Base-by-base conservation (phyloP, 2,888 invertebrate species). In the Craniophora ligustri region DNA sequence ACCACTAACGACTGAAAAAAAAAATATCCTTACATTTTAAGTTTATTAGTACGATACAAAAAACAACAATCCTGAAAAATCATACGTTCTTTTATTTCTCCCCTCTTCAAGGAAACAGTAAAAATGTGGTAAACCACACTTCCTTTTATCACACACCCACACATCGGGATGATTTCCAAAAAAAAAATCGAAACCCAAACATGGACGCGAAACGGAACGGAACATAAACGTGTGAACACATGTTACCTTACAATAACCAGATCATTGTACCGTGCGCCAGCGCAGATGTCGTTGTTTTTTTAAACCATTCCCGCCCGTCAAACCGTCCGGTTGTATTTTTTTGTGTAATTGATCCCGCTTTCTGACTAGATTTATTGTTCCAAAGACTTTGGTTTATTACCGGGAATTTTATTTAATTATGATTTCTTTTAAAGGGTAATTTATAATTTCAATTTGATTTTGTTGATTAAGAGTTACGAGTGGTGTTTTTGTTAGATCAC, bases 241-340 rank as follows among this genome's bases (percentile, higher is more conserved):
- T 79, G 76, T 48, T 62, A 60, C 68, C 69, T 69, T 79, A 82
- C 79, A 75, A 86, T 86, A 86, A 87, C 86, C 87, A 86, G 79
- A 81, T 75, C 80, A 63, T 76, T 80, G 80, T 79, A 71, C 76
- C 67, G 44, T n/a, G 72, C 77, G 75, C 70, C 42, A 18, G 70
- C 78, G 81, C 85, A 83, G 77, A 76, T 84, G 86, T 39, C 41
- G 14, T 5, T 23, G n/a, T 28, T 68, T 68, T 66, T 67, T 63
- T 32, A 13, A 35, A 23, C 30, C 36, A 40, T 45, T 36, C 48
- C 35, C 66, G 28, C 26, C 26, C 50, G 38, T 53, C 41, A 48
- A 67, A 62, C 42, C 60, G 39, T 67, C 50, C 67, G 50, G 56
- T 34, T 55, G 50, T 45, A 18, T 49, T 50, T 67, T 70, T 69